Percentiles rank a stretch among this genome's conserved stretches.
These are phyloP conservation scores for Agrilus cyanescens DNA, from an alignment of 2,888 invertebrate genomes.

Conservation along the genomic window DNA sequence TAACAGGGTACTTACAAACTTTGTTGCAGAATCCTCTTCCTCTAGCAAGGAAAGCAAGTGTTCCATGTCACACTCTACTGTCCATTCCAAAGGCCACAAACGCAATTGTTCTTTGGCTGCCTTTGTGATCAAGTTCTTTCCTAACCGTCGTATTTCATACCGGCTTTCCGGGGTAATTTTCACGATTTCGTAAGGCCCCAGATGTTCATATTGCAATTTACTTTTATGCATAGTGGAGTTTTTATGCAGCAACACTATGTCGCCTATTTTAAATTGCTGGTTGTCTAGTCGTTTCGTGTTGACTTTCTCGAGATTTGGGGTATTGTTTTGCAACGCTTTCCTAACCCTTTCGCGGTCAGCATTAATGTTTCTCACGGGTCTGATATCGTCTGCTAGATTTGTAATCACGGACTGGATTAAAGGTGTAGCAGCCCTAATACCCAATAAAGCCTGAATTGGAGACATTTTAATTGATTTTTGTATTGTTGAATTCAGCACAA, in stretches of 20 bases:
- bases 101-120: conserved; percentile 11
- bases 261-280: conserved; percentile 9
- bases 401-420: conserved; percentile 15
- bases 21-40: too few species aligned
- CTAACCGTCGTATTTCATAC: conserved; percentile 10
- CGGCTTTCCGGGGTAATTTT: conserved; percentile 2
- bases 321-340: too few species aligned
- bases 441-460: conserved; percentile 13
- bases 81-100: conserved; percentile 10
- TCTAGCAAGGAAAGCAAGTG: too few species aligned
- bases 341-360: conserved; percentile 13
- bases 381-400: conserved; percentile 10
- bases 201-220: conserved; percentile 14
- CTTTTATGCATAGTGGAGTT: conserved; percentile 15
- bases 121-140: conserved; percentile 7
- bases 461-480: conserved; percentile 15
- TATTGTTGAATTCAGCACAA: conserved; percentile 10
- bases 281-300: conserved; percentile 12
- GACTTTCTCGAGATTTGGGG: conserved; percentile 2
- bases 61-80: conserved; percentile 4
- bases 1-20: too few species aligned
- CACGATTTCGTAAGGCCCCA: conserved; percentile 16
- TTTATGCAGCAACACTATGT: conserved; percentile 16
- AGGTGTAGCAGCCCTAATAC: conserved; percentile 13
- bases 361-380: conserved; percentile 9